Base-by-base conservation (phyloP, 1,140 invertebrate genomes). In the Eriocheir sinensis region DNA sequence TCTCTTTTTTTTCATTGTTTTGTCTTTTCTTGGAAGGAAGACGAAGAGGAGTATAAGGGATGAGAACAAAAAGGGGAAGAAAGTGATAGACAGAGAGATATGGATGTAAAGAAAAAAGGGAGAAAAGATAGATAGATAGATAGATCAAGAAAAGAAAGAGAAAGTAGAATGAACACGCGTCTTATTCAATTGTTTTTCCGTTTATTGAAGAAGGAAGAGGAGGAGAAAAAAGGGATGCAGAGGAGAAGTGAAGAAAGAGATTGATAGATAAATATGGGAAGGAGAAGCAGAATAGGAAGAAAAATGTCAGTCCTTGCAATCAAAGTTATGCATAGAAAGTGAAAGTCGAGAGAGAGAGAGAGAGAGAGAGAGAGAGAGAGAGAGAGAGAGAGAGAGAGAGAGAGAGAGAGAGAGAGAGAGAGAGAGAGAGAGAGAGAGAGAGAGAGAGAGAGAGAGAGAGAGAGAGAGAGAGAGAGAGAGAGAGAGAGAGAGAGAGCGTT, bases 401-500 rank as follows among this genome's bases (percentile, higher is more conserved):
- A 91, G 89, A 91, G 38, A n/a, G 40, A 41, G 40, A 41, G 40
- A 41, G 60, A 72, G 60, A 72, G 60, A 72, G 60, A 72, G 60
- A 72, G 60, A 0, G 89, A 72, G 30, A 91, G 89, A 91, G 89
- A 60, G 30, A 36, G 32, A 30, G 30, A 34, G 53, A 34, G 83
- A 86, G 83, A 86, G 83, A 86, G 83, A 86, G 83, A 72, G 48
- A 60, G 40, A 36, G 48, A 34, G 53, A 27, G 89, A 91, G 30
- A 72, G 89, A 72, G 30, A 36, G 30, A 91, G 30, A 79, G 89
- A 72, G 30, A 36, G 48, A 91, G 89, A 91, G 38, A n/a, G 40
- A 41, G 40, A 41, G 40, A 41, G 60, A 72, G 60, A 72, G 60
- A 72, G 60, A 72, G 60, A 72, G 60, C 60, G n/a, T 21, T 72